Evolutionary conservation across 1,140 invertebrate genomes (phyloP).

Genomic region (Manduca sexta): DNA sequence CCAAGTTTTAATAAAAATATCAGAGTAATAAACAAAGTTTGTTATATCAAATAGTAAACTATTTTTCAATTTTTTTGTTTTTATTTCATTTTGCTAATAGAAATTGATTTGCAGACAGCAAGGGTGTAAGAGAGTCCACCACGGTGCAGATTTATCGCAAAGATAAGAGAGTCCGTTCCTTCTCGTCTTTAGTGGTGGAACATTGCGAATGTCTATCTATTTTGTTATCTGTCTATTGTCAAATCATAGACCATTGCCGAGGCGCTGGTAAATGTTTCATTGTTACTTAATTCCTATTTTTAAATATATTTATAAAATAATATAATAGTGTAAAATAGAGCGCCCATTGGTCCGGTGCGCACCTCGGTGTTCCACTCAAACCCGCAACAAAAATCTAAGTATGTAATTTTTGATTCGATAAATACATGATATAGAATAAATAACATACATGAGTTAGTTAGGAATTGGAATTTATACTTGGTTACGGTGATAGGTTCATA

Average conservation of each 20-base stretch:
- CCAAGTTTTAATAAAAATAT: no score
- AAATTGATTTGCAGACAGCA: conserved; percentile 1
- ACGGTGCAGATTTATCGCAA: conserved; percentile 10
- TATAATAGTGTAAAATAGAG: no score
- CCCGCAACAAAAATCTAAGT: no score
- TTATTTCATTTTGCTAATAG: not conserved
- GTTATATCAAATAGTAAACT: not conserved
- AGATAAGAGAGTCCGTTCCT: conserved; percentile 27
- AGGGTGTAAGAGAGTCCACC: not conserved
- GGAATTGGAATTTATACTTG: no score
- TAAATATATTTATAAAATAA: no score
- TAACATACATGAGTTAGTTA: no score
- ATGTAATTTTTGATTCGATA: no score
- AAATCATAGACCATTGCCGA: conserved; percentile 74
- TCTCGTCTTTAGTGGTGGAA: conserved; percentile 38
- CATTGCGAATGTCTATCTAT: conserved; percentile 74
- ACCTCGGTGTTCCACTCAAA: no score
- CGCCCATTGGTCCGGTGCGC: no score
- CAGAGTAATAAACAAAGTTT: no score
- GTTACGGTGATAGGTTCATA: no score
- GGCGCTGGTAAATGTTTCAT: conserved; percentile 62
- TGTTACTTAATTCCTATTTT: not conserved
- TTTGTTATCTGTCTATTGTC: conserved; percentile 71
- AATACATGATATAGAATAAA: no score
- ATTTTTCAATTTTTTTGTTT: not conserved